phyloP scores from a whole-genome alignment of 2,797 vertebrate species.

The Orientallactaga sibirica region DNA sequence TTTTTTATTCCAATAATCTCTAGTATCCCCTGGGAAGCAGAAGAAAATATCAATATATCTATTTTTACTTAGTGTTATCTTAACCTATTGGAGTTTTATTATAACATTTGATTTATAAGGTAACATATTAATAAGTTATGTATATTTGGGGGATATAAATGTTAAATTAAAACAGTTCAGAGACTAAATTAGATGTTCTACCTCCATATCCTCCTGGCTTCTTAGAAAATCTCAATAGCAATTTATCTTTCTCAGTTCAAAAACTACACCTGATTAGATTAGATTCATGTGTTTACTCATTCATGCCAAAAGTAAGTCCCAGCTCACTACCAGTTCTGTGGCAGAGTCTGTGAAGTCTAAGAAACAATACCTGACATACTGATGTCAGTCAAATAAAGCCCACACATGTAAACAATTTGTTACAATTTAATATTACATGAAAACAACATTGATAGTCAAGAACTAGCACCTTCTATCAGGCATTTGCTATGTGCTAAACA shows the following conservation, averaged over 20 bases:
- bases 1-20: neutral
- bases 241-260: neutral
- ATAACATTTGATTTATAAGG: neutral
- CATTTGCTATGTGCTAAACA: too few relatives aligned
- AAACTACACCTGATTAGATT: neutral
- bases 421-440: neutral
- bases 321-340: neutral
- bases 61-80: neutral
- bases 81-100: slow-evolving; percentile 11
- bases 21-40: neutral
- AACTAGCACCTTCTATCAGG: neutral
- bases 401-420: neutral
- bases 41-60: neutral
- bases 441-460: neutral
- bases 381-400: neutral
- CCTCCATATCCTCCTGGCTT: neutral
- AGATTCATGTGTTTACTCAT: neutral
- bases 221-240: neutral
- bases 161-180: neutral
- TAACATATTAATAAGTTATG: neutral
- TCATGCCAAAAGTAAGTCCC: neutral
- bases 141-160: neutral
- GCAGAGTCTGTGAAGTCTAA: slow-evolving; percentile 17
- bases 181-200: neutral
- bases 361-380: neutral